Percentiles rank a stretch among this genome's conserved stretches.
These are phyloP conservation scores for Pampusana beccarii DNA, from an alignment of 2,113 vertebrate species.

Conservation along the genomic window DNA sequence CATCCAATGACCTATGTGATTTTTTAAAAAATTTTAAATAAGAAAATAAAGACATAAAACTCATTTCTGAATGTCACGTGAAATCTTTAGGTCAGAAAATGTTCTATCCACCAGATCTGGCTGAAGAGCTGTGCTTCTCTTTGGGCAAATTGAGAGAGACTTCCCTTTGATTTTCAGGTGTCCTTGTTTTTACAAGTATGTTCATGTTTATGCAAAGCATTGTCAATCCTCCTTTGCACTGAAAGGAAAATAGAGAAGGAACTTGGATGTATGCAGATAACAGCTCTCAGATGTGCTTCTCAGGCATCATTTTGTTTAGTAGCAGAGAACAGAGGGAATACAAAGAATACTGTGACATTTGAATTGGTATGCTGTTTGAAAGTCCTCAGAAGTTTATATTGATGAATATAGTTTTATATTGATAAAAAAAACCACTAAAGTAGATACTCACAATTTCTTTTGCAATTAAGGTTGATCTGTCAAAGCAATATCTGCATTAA, in stretches of 20 bases:
- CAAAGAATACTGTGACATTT: neutral
- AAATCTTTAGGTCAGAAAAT: neutral
- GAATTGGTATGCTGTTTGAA: neutral
- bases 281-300: neutral
- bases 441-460: conserved; percentile 6
- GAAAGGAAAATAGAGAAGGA: neutral
- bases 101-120: neutral
- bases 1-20: neutral
- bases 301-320: neutral
- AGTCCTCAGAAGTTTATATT: neutral
- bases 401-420: no score
- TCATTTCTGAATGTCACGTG: neutral
- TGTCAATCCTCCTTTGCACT: neutral
- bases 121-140: neutral
- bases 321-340: neutral
- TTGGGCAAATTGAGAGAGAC: neutral
- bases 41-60: neutral
- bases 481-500: conserved; percentile 35
- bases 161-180: neutral
- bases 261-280: neutral
- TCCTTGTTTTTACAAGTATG: neutral
- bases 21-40: no score
- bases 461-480: conserved; percentile 31
- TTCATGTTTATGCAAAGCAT: neutral
- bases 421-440: neutral